Evolutionary conservation across 1,140 invertebrate species (phyloP).

Genomic region (Neodiprion pinetum): DNA sequence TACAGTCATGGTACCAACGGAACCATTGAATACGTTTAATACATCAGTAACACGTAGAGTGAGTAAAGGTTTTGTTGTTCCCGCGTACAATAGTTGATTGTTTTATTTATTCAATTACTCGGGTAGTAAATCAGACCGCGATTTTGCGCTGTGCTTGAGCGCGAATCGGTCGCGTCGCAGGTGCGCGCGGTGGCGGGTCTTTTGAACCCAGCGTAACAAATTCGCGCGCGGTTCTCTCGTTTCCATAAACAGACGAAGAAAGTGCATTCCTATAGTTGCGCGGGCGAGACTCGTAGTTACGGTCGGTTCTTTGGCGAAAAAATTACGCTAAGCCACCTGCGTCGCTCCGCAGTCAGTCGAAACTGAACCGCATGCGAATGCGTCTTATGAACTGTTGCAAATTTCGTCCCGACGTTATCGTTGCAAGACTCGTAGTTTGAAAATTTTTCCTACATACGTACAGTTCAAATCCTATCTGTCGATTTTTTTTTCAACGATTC

Average conservation of each 20-base stretch:
- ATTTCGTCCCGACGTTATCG: not conserved
- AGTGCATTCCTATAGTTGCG: constrained; percentile 9
- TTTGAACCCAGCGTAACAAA: not conserved
- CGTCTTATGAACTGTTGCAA: not conserved
- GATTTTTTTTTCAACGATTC: no score
- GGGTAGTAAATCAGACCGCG: constrained; percentile 25
- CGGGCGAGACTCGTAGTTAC: not conserved
- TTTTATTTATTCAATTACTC: constrained; percentile 21
- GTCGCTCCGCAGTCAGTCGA: not conserved
- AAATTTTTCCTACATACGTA: no score
- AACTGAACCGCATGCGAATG: not conserved
- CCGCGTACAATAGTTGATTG: no score
- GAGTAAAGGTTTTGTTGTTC: no score
- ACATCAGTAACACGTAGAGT: no score
- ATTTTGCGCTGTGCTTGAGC: constrained; percentile 7
- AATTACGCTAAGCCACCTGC: not conserved
- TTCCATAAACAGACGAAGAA: constrained; percentile 25
- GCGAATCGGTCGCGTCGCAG: constrained; percentile 25
- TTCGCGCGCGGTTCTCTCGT: constrained; percentile 23
- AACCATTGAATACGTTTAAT: no score
- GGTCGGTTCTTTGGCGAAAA: not conserved
- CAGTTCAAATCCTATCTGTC: no score
- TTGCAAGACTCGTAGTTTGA: not conserved
- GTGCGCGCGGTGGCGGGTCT: not conserved
- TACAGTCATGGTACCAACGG: no score